Base-by-base conservation (phyloP, 2,888 invertebrate genomes). In the Scelioninae gen. 1 region DNA sequence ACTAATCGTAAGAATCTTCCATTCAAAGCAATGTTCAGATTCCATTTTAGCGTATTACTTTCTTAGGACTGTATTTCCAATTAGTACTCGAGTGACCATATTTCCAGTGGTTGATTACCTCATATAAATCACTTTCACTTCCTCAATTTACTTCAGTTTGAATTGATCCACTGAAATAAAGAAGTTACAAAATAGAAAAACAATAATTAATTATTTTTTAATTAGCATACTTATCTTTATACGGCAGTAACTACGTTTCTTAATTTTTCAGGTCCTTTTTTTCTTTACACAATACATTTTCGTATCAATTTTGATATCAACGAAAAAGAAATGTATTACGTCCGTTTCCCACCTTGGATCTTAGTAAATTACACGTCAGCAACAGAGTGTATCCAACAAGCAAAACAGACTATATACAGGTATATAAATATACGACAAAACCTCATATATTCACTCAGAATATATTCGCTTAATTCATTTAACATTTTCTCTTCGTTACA, bases 361-460 rank as follows among this genome's bases (percentile, higher is more conserved):
- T 34, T 38, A 65, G 65, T 65, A 65, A 65, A 65, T 65, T 65
- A 65, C 65, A 65, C 65, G 65, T 65, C 65, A 49, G 51, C 65
- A 65, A 65, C 65, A 65, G 51, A 49, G 51, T 65, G 51, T 65
- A 65, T 65, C 15, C 49, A 65, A 38, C 65, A 65, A 65, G 65
- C 51, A 38, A 65, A 65, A 51, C 65, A 51, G 51, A 51, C 34
- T 51, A 34, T 65, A 51, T 51, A 65, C 32, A 65, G 32, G 38
- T 65, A 65, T 65, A 65, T 51, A 51, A 29, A 16, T 16, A 31
- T 51, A 47, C 31, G 65, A 65, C 66, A 53, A 66, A 66, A 66
- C 40, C 53, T 66, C 51, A 53, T 53, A 40, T 66, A 53, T 53
- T 40, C 53, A 31, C 66, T 40, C 40, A 13, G 31, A 53, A 66